These are phyloP conservation scores for Hemibagrus wyckioides DNA, from an alignment of 2,113 vertebrate species.

Conservation along the genomic window DNA sequence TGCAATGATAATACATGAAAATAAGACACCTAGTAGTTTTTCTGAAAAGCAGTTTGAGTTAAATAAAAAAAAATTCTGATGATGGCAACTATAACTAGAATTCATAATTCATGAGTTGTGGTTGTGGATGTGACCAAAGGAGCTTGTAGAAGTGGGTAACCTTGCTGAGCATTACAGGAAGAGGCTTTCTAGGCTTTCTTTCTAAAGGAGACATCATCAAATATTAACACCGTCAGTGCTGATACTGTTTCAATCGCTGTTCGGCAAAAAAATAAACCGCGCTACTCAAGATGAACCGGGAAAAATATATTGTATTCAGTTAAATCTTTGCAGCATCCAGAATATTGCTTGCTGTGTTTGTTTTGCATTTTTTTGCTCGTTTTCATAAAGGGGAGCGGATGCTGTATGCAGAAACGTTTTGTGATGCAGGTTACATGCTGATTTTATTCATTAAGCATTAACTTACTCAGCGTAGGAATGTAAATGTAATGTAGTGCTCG, in stretches of 20 bases:
- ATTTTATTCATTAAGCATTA: background rate
- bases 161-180: background rate
- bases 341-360: background rate
- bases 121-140: background rate
- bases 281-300: background rate
- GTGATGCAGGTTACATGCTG: background rate
- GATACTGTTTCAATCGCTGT: no score
- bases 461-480: background rate
- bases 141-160: background rate
- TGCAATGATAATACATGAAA: background rate
- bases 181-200: background rate
- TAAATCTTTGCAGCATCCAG: background rate
- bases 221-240: background rate
- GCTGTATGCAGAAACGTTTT: background rate
- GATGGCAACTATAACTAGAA: background rate
- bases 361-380: background rate
- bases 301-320: background rate
- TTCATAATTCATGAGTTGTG: background rate
- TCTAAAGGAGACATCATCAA: background rate
- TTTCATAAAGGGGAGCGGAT: background rate
- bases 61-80: background rate
- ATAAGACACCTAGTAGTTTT: background rate
- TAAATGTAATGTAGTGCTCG: background rate
- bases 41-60: background rate
- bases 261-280: background rate